Evolutionary conservation across 2,888 invertebrate genomes (phyloP).

Genomic region (Catotricha subobsoleta): DNA sequence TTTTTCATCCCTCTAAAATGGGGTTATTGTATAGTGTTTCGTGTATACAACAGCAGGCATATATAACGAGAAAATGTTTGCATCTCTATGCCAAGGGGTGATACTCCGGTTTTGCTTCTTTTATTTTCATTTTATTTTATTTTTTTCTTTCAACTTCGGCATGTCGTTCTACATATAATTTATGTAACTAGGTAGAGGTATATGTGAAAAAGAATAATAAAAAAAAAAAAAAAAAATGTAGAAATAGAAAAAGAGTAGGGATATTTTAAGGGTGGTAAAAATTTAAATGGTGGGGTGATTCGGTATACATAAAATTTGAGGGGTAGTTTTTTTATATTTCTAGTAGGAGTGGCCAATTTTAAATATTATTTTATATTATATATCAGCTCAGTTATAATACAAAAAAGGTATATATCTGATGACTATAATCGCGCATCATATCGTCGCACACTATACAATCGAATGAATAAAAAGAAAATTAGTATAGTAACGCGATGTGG

Average conservation of each 20-base stretch:
- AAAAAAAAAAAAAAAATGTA: not conserved
- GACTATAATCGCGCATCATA: too few relatives aligned
- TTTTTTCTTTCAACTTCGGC: too few relatives aligned
- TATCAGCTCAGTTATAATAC: too few relatives aligned
- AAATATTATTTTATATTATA: slow-evolving; percentile 4
- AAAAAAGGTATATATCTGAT: too few relatives aligned
- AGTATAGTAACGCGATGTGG: not conserved
- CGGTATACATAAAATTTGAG: not conserved
- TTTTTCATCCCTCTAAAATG: slow-evolving; percentile 2
- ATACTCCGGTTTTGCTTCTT: too few relatives aligned
- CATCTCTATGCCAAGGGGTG: too few relatives aligned
- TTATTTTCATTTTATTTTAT: too few relatives aligned
- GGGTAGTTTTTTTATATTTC: slow-evolving; percentile 7
- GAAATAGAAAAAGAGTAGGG: not conserved
- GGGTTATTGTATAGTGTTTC: too few relatives aligned
- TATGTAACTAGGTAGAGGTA: too few relatives aligned
- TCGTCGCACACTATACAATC: not conserved
- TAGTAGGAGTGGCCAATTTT: slow-evolving; percentile 7
- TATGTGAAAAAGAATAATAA: not conserved
- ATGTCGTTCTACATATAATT: too few relatives aligned
- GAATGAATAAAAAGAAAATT: not conserved
- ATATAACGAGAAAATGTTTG: too few relatives aligned
- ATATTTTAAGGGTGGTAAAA: not conserved
- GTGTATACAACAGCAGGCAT: too few relatives aligned
- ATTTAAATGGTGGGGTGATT: not conserved